Base-by-base conservation (phyloP, 2,113 vertebrate genomes). In the Nerophis lumbriciformis region DNA sequence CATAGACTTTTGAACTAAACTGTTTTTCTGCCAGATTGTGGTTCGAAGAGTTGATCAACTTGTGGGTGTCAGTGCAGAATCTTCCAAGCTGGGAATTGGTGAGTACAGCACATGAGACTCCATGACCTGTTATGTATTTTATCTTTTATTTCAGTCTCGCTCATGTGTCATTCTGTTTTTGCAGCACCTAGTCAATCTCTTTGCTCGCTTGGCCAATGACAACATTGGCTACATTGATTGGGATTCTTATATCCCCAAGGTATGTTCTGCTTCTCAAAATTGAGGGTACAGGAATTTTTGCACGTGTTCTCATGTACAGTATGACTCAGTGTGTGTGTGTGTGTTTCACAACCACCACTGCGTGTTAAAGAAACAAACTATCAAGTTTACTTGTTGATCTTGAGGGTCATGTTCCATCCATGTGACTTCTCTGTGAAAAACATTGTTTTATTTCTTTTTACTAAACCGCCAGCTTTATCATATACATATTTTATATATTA, bases 171-270 rank as follows among this genome's bases (percentile, higher is more conserved):
- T 48, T 68, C 15, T 59, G 5, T 77, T 5, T 71, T 71, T 81
- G 21, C 80, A 99, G 97, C 93, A 94, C 88, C 83, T 99, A 51
- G 94, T 99, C 72, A 99, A 94, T 82, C 92, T 99, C 48, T 99
- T 99, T 88, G 93, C 97, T 68, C 95, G 96, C 54, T 84, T 99
- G 89, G 94, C 95, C 66, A 94, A 92, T 66, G 95, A 99, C 87
- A 99, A 95, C 89, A 99, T 98, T 14, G 97, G 97, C 66, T 99
- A 97, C 89, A 93, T 99, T 73, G 92, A 97, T 63, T 99, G 97
- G 97, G 95, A 98, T 87, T 94, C 95, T 0, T 96, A 94, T 80
- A 94, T 99, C 80, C 95, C 96, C 55, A 97, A 98, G 96, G 97
- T 98, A 89, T 81, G 65, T 79, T 50, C n/a, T 7, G 13, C 16